Base-by-base conservation (phyloP, 2,113 vertebrate genomes). In the Lepus timidus region DNA sequence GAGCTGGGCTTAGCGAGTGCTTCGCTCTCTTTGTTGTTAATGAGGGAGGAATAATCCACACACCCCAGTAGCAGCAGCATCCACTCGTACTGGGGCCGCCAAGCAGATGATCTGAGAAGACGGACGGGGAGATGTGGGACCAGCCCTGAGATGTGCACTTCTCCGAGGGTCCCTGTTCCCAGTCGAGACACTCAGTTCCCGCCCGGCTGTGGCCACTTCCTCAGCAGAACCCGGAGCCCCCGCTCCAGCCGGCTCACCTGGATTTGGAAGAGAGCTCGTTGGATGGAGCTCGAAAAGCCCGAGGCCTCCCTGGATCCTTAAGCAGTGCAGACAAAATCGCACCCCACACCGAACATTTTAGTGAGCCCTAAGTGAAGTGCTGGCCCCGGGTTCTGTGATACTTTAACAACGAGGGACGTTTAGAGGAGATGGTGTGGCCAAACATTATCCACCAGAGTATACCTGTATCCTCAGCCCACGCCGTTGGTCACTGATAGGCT, bases 181-280 rank as follows among this genome's bases (percentile, higher is more conserved):
- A 1, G 9, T 4, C 11, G 7, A 16, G 25, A 64, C 2, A 23
- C 14, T 39, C 39, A 14, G 2, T 3, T n/a, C 14, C 25, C 5
- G 27, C 6, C 23, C 1, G 3, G 2, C 11, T 25, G 0, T 14
- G n/a, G 17, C 3, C n/a, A 4, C 9, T 31, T 79, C 31, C 1
- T 68, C 29, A 39, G 6, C 8, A 73, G 23, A 6, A n/a, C 11
- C n/a, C 55, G 39, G 12, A 20, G 6, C 81, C 8, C 19, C 33
- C 81, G 44, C 36, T 20, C 49, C 5, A 20, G 2, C 3, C 44
- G 36, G 3, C 49, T 91, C n/a, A 2, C 4, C 1, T 67, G 36
- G n/a, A 52, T 16, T 8, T 76, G 23, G 25, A 23, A 23, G 5
- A 11, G 20, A 51, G 11, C 7, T 65, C 31, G 3, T 4, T 36